Base-by-base conservation (phyloP, 2,797 vertebrate genomes). In the Hapalemur alaotrensis region DNA sequence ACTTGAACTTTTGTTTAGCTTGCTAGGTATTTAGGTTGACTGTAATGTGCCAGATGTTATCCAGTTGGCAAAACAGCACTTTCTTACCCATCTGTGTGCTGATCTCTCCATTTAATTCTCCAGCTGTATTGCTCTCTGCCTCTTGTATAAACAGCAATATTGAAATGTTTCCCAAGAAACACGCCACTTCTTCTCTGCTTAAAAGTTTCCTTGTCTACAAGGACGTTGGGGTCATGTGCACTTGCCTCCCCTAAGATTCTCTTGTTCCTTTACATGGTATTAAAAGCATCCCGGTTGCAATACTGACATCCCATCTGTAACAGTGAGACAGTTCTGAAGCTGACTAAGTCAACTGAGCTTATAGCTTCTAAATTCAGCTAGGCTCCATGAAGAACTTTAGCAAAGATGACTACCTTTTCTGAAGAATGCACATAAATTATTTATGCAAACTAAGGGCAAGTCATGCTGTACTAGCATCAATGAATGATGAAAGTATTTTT, bases 31-130 rank as follows among this genome's bases (percentile, higher is more conserved):
- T 95, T 81, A 84, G 97, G 30, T 92, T 70, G 65, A 97, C 76
- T 90, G 70, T 93, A 96, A 96, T 73, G 2, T 76, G 82, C 97
- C 98, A 98, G 96, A 97, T 98, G 98, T 95, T 97, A 86, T 76
- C 79, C 87, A 97, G 80, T 79, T 92, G 79, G 93, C 96, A 87
- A 95, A 97, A 28, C 32, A 76, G 82, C 67, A 50, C 70, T 96
- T 98, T 96, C 61, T 91, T 50, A 72, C 35, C 93, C 93, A 94
- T 97, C 97, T 97, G 96, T 67, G 25, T 72, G 35, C 90, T 92
- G 78, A 67, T 97, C 50, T 89, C 35, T 93, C 79, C 63, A 96
- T 88, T 89, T 94, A 97, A 96, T 95, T 89, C 96, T 91, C 95
- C 97, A 96, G 95, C 84, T 97, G 70, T 38, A 89, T 93, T 80